Percentiles rank a stretch among this genome's conserved stretches.
Evolutionary conservation across 1,140 invertebrate genomes (phyloP).

Genomic region (Sminthurinus signatus): DNA sequence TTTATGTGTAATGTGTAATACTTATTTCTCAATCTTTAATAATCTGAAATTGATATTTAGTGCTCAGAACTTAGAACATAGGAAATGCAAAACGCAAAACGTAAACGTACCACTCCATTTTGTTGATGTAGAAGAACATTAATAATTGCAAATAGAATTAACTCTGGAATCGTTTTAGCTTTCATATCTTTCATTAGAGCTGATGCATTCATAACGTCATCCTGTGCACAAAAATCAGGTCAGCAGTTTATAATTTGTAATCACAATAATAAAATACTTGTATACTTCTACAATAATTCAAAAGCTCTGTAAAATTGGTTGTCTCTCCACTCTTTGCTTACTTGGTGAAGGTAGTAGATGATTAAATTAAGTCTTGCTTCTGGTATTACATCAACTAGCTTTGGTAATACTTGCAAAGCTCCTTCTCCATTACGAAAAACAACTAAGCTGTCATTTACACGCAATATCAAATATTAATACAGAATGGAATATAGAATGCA

Average conservation of each 20-base stretch:
- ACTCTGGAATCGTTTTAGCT: slow-evolving; percentile 89
- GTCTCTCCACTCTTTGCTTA: slow-evolving; percentile 35
- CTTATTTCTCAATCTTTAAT: too few species aligned
- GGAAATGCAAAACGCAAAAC: too few species aligned
- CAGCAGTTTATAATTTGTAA: neutral
- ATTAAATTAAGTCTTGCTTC: slow-evolving; percentile 95
- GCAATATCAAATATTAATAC: too few species aligned
- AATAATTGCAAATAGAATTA: slow-evolving; percentile 93
- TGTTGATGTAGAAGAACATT: slow-evolving; percentile 91
- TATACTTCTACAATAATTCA: too few species aligned
- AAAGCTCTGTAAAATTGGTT: too few species aligned
- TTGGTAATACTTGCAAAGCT: slow-evolving; percentile 81
- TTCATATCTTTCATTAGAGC: slow-evolving; percentile 86
- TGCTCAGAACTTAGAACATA: too few species aligned
- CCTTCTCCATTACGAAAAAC: slow-evolving; percentile 93
- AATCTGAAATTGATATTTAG: too few species aligned
- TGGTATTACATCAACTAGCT: slow-evolving; percentile 88
- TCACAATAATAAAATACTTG: slow-evolving; percentile 2
- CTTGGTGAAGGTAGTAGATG: slow-evolving; percentile 87
- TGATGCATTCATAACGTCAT: slow-evolving; percentile 84
- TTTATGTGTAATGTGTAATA: too few species aligned
- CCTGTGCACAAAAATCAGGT: slow-evolving; percentile 43
- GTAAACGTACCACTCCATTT: slow-evolving; percentile 50
- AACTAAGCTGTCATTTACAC: slow-evolving; percentile 93
- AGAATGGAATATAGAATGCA: too few species aligned